Evolutionary conservation across 2,113 vertebrate species (phyloP), one percentile per base, ranked within the genome.

Genomic region (Indri indri): DNA sequence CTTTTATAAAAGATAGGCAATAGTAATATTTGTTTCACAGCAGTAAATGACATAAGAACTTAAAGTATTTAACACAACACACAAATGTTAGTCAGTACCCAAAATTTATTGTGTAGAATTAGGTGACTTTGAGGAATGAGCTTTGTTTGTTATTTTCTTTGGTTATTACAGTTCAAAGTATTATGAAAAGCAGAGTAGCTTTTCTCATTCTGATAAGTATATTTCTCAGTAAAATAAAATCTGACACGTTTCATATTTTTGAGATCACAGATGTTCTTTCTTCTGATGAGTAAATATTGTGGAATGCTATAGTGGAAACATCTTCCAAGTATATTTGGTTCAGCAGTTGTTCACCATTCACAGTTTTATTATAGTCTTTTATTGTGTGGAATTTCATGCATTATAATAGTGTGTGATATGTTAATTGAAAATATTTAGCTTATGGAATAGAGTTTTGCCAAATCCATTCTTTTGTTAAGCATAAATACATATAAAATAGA

Each of bases 261-360:
- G 57, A 93, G 66, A 96, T 98, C 98, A 96, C 98, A 98, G 97
- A 98, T 98, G 97, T 97, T 97, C 98, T 98, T 98, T 98, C 97
- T 98, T 98, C 97, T 97, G 98, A 92, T 89, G 91, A 98, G 96
- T 83, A 98, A 98, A 98, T 96, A 97, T 97, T 98, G 97, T 96
- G 98, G 98, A 98, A 98, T 98, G 98, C 96, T 96, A 13, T 63
- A 93, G 95, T 97, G 97, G 97, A 97, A 98, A 95, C 74, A 91
- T 81, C 97, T 97, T 97, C 96, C 97, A 98, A 97, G 96, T 92
- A 96, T 52, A 96, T 97, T 95, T 85, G 18, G 79, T 94, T 97
- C 95, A 87, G 97, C 93, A 70, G n/a, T 97, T 98, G 97, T 93
- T 93, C 97, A 90, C 97, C 97, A 30, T 88, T 98, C 27, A 3